Evolutionary conservation across 1,140 invertebrate genomes (phyloP).

Genomic region (Aphelenchoides besseyi): DNA sequence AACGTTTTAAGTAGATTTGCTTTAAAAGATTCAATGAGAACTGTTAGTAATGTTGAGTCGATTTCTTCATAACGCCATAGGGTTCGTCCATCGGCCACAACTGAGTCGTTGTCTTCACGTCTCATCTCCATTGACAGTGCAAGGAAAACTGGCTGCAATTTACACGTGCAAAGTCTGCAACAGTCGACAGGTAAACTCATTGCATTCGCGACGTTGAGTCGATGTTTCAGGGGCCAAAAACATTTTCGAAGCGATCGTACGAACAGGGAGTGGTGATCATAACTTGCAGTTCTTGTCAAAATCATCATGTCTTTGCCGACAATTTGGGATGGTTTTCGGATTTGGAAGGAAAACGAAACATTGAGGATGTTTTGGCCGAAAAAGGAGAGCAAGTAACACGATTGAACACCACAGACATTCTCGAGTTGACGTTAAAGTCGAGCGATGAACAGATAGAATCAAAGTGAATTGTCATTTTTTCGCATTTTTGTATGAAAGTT

Average conservation of each 20-base stretch:
- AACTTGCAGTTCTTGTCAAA: slow-evolving; percentile 58
- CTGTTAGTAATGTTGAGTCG: slow-evolving; percentile 10
- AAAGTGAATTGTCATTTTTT: too few relatives aligned
- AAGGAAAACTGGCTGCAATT: slow-evolving; percentile 39
- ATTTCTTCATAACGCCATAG: not conserved
- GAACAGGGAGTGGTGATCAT: slow-evolving; percentile 66
- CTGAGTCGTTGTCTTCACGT: slow-evolving; percentile 16
- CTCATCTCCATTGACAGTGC: slow-evolving; percentile 7
- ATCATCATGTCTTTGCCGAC: slow-evolving; percentile 66
- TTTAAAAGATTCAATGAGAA: not conserved
- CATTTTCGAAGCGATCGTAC: slow-evolving; percentile 65
- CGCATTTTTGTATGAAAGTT: too few relatives aligned
- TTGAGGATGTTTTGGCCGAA: slow-evolving; percentile 65
- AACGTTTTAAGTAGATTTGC: too few relatives aligned
- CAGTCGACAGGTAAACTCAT: slow-evolving; percentile 44
- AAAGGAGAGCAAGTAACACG: slow-evolving; percentile 64
- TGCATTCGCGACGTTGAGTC: slow-evolving; percentile 21
- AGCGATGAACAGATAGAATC: too few relatives aligned
- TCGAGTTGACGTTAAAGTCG: not conserved
- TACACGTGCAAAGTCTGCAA: slow-evolving; percentile 62
- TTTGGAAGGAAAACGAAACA: slow-evolving; percentile 64
- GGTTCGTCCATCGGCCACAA: slow-evolving; percentile 18
- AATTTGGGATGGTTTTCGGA: slow-evolving; percentile 67
- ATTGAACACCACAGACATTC: slow-evolving; percentile 2
- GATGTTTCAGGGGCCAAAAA: slow-evolving; percentile 62